Conservation (phyloP, 2,113 vertebrate species). For the Clupea harengus region DNA sequence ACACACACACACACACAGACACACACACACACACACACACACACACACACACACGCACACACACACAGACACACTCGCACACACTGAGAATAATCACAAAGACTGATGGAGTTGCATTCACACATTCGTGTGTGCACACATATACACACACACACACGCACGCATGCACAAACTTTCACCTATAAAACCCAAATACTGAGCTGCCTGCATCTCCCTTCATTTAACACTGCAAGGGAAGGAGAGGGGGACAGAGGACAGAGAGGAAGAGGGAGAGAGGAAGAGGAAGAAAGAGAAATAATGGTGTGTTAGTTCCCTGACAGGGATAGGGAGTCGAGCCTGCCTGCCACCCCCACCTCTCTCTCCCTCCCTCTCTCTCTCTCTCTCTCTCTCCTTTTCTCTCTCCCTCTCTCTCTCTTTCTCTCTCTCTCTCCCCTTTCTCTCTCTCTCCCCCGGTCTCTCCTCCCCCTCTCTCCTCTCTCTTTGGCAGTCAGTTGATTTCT, state of each 20-base stretch:
- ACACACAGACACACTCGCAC: background rate
- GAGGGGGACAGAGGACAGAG: conserved; percentile 11
- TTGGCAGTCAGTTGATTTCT: conserved; percentile 74
- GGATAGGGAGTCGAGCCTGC: background rate
- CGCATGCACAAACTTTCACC: background rate
- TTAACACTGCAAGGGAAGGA: conserved; percentile 5
- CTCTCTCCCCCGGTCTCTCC: conserved; percentile 14
- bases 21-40: background rate
- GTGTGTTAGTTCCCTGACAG: background rate
- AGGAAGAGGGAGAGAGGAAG: background rate
- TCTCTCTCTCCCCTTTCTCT: background rate
- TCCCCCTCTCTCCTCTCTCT: conserved; percentile 46
- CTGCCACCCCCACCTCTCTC: background rate
- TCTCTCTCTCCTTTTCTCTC: background rate
- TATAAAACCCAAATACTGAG: background rate
- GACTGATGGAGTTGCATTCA: background rate
- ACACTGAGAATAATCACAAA: background rate
- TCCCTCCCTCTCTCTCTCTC: background rate
- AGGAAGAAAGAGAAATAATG: conserved; percentile 1
- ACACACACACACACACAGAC: background rate
- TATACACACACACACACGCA: conserved; percentile 22
- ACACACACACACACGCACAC: background rate
- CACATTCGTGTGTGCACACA: background rate
- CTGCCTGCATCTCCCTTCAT: background rate
- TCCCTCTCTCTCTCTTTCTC: background rate